Evolutionary conservation across 2,797 vertebrate genomes (phyloP).

Genomic region (Cuniculus paca): DNA sequence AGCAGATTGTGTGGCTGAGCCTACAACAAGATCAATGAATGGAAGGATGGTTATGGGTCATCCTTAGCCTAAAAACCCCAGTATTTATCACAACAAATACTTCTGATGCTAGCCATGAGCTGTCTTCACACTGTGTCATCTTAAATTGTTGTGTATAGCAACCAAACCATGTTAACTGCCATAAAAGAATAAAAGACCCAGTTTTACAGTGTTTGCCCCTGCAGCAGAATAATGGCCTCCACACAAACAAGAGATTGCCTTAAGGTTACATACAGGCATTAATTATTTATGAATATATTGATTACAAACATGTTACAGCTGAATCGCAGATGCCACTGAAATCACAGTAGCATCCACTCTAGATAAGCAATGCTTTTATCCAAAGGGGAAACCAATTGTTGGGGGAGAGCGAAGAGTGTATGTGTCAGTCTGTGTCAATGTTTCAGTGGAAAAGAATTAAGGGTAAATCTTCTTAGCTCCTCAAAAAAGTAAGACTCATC

Average conservation of each 20-base stretch:
- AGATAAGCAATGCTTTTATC: neutral
- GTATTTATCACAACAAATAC: neutral
- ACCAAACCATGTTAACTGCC: neutral
- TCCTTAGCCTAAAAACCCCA: neutral
- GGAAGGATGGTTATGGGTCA: neutral
- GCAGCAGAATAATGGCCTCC: neutral
- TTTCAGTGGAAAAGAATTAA: neutral
- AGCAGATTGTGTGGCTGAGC: neutral
- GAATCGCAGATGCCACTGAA: neutral
- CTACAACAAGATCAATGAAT: neutral
- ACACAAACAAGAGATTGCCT: neutral
- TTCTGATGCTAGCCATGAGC: neutral
- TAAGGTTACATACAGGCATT: neutral
- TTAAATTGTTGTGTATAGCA: neutral
- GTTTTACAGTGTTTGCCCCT: neutral
- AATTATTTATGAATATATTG: neutral
- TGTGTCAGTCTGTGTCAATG: neutral
- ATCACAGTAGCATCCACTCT: neutral
- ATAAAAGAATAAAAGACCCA: neutral
- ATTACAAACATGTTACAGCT: neutral
- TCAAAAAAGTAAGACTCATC: neutral
- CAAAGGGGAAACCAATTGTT: neutral
- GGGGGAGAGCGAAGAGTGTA: fast-evolving
- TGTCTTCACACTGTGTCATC: neutral
- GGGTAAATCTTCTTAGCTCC: neutral